A percentile compares a stretch with the other conserved stretches of the same genome.
These are phyloP conservation scores for Coleophora flavipennella DNA, from an alignment of 2,888 invertebrate genomes.

Conservation along the genomic window DNA sequence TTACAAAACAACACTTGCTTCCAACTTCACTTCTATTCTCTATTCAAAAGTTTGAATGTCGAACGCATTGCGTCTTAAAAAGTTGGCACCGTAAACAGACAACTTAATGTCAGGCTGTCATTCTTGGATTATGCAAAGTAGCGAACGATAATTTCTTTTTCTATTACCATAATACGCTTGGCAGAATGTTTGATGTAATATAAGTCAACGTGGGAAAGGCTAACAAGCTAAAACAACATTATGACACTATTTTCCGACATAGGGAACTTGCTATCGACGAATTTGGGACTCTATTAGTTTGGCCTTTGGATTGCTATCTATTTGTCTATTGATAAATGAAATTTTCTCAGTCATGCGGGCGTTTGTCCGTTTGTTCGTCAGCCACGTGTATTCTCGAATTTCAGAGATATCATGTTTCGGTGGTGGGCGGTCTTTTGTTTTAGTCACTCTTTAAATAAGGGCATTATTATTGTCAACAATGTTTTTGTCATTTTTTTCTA, in stretches of 20 bases:
- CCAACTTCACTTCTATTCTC: constrained; percentile 14
- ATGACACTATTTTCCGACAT: neutral
- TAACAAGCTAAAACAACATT: constrained; percentile 25
- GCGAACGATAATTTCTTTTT: constrained; percentile 45
- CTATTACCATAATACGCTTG: constrained; percentile 54
- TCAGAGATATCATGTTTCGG: constrained; percentile 36
- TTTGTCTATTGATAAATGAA: neutral
- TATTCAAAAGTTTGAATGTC: constrained; percentile 12
- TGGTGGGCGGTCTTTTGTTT: constrained; percentile 25
- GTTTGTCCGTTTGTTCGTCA: constrained; percentile 25
- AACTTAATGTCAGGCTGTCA: constrained; percentile 55
- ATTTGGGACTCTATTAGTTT: neutral
- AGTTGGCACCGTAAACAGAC: constrained; percentile 33
- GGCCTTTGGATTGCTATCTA: neutral
- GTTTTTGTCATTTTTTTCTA: neutral
- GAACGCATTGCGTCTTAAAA: constrained; percentile 10
- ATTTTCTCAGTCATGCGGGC: constrained; percentile 26
- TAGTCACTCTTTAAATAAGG: constrained; percentile 18
- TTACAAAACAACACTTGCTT: constrained; percentile 14
- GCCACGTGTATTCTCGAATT: constrained; percentile 32
- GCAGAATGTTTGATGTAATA: constrained; percentile 48
- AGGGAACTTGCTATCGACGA: neutral
- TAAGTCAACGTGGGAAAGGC: constrained; percentile 57
- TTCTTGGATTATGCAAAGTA: constrained; percentile 62
- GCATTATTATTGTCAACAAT: neutral